These are phyloP conservation scores for Berghia stephanieae DNA, from an alignment of 1,140 invertebrate species.

Conservation along the genomic window DNA sequence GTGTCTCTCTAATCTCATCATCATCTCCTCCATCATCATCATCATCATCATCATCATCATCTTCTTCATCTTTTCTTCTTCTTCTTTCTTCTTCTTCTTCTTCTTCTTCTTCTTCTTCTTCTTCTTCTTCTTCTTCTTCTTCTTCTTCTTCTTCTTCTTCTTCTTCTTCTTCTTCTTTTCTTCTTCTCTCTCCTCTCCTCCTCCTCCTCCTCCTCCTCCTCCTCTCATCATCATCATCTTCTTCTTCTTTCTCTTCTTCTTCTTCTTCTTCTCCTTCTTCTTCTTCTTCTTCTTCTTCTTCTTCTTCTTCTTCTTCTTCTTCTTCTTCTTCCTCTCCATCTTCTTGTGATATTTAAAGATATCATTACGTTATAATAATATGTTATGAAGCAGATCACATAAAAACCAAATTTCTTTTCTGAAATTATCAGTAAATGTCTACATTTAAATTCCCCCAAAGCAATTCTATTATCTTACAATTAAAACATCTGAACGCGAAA, in stretches of 20 bases:
- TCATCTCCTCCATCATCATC: background rate
- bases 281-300: background rate
- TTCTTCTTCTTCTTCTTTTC: background rate
- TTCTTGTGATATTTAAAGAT: no score
- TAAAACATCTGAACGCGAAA: no score
- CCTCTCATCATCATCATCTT: no score
- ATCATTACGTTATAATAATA: no score
- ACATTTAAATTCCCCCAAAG: no score
- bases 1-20: no score
- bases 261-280: background rate
- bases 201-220: background rate
- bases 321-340: background rate
- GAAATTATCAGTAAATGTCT: no score
- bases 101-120: background rate
- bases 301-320: background rate
- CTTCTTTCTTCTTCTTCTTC: background rate
- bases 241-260: background rate
- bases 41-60: background rate
- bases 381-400: no score
- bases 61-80: no score
- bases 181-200: background rate
- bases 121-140: background rate
- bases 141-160: background rate
- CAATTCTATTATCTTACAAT: no score
- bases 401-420: no score